Conservation (phyloP, 2,888 invertebrate species). For the Tupiocoris notatus region DNA sequence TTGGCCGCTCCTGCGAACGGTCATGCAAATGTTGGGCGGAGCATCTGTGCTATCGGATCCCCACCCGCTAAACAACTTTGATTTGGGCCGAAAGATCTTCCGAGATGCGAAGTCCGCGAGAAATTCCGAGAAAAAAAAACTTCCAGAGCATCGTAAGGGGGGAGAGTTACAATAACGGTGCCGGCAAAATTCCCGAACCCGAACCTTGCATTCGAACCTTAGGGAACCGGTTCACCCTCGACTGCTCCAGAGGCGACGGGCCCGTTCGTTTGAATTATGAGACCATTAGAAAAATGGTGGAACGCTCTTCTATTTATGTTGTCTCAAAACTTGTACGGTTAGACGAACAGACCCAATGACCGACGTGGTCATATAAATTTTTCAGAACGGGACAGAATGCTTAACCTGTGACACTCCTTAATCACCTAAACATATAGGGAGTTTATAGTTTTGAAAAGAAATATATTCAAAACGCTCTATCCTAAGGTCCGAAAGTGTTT, state of each 20-base stretch:
- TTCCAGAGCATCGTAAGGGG: neutral
- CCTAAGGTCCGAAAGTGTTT: too few species aligned
- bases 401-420: too few species aligned
- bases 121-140: neutral
- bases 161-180: constrained; percentile 16
- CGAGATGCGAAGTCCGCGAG: neutral
- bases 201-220: neutral
- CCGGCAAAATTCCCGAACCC: constrained; percentile 17
- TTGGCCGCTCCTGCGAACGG: too few species aligned
- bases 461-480: too few species aligned
- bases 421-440: too few species aligned
- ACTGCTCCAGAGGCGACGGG: neutral
- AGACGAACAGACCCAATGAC: neutral
- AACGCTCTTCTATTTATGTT: neutral
- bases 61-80: neutral
- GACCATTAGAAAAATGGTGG: constrained; percentile 23
- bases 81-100: neutral
- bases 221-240: constrained; percentile 21
- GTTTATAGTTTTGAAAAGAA: too few species aligned
- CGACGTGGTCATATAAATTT: neutral
- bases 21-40: neutral
- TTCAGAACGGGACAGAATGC: neutral
- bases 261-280: constrained; percentile 14
- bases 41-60: neutral
- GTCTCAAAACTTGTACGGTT: neutral